Percentiles rank a stretch among this genome's conserved stretches.
Evolutionary conservation across 2,888 invertebrate species (phyloP).

Genomic region (Philonicus albiceps): DNA sequence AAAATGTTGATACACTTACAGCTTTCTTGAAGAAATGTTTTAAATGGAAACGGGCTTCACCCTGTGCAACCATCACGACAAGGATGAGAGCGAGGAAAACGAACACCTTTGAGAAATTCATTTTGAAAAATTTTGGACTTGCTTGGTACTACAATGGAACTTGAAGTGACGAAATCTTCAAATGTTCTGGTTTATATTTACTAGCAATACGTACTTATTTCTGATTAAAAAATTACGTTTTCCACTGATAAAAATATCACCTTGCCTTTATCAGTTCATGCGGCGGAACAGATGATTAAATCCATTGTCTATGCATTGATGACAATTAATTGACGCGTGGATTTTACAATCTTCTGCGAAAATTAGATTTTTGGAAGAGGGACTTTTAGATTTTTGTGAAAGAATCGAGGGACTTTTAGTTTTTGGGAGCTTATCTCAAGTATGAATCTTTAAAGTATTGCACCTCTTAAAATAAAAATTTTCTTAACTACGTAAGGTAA

Average conservation of each 20-base stretch:
- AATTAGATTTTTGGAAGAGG: background rate
- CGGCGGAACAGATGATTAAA: background rate
- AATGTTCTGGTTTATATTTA: background rate
- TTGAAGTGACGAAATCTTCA: background rate
- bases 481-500: too few relatives aligned
- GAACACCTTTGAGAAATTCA: conserved; percentile 1
- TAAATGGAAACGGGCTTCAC: background rate
- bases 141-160: background rate
- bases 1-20: background rate
- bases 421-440: background rate
- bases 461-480: background rate
- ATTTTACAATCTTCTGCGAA: background rate
- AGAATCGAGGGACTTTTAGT: background rate
- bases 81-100: conserved; percentile 2
- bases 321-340: background rate
- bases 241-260: background rate
- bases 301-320: background rate
- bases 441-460: background rate
- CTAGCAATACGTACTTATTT: background rate
- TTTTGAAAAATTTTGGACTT: background rate
- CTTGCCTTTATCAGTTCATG: background rate
- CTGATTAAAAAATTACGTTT: background rate
- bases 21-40: conserved; percentile 10
- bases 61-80: background rate
- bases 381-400: background rate